These are phyloP conservation scores for Ormyrus nitidulus DNA, from an alignment of 2,888 invertebrate species.

Conservation along the genomic window DNA sequence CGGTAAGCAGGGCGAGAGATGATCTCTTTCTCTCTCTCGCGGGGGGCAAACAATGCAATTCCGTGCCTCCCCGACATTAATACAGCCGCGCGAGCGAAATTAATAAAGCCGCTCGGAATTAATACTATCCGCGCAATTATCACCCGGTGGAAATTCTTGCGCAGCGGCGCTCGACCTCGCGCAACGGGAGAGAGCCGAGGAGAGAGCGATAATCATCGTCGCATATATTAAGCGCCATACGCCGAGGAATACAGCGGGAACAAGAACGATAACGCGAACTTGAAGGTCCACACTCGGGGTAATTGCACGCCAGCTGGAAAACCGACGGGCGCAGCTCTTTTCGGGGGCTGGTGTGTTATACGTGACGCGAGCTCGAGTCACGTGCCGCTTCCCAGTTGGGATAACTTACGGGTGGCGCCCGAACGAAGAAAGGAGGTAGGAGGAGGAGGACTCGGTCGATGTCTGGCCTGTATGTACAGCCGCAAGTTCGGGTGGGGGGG, in stretches of 20 bases:
- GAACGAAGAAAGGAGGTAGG: not conserved
- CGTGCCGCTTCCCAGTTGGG: constrained; percentile 23
- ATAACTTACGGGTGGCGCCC: constrained; percentile 15
- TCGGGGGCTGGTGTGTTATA: not conserved
- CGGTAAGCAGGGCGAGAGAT: too few relatives aligned
- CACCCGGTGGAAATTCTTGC: too few relatives aligned
- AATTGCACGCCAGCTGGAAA: not conserved
- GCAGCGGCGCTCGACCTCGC: too few relatives aligned
- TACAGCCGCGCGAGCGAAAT: too few relatives aligned
- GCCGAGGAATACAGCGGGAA: not conserved
- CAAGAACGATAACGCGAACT: constrained; percentile 10
- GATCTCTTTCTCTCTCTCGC: too few relatives aligned
- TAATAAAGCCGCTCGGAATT: too few relatives aligned
- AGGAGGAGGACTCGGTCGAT: not conserved
- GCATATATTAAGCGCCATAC: too few relatives aligned
- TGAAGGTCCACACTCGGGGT: not conserved
- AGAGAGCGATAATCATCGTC: too few relatives aligned
- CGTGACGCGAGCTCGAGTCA: constrained; percentile 3
- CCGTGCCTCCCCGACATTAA: too few relatives aligned
- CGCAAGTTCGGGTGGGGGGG: not conserved
- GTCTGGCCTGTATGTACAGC: not conserved
- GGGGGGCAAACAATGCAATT: too few relatives aligned
- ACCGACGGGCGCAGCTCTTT: not conserved
- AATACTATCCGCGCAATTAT: too few relatives aligned
- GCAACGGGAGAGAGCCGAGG: too few relatives aligned